Evolutionary conservation across 2,797 vertebrate species (phyloP), one percentile per base, ranked within the genome.

Genomic region (Lithobates pipiens): DNA sequence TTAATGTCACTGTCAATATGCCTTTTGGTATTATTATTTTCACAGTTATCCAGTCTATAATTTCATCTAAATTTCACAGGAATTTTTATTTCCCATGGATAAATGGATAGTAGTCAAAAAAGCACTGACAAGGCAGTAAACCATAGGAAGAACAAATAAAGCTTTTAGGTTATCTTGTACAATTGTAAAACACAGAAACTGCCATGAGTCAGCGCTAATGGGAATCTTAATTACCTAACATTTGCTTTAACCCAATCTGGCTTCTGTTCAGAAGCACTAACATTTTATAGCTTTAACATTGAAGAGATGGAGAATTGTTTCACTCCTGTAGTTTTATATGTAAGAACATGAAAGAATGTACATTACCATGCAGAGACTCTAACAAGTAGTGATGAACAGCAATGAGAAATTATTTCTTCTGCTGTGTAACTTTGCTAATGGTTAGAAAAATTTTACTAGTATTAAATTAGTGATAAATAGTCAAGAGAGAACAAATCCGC

Each of bases 191-290:
- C 69, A 54, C 68, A 74, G 79, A 61, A 86, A 79, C 42, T 79
- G 81, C 69, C 75, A 78, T 72, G 75, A 87, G 80, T 83, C 76
- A 83, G 85, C 42, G 61, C 61, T 87, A 83, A 87, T 83, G 81
- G 85, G 80, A 83, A 75, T 83, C 80, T 83, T 87, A 87, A 87
- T 87, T 87, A 83, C 70, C 85, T 54, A 87, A 78, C 80, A 86
- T 86, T 83, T 83, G 25, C 80, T 82, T 87, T 87, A 87, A 83
- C 80, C 76, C 25, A 79, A 57, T 75, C 85, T 87, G 85, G 80
- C 81, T 83, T 27, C 61, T 75, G 46, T 83, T 83, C 80, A 83
- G 70, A 16, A 83, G 42, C 81, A 83, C 73, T 87, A 83, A 83
- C 68, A 61, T 79, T 83, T 78, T 87, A 83, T 83, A 67, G 46